phyloP scores from a whole-genome alignment of 2,113 vertebrate species.

The Siphamia tubifer region DNA sequence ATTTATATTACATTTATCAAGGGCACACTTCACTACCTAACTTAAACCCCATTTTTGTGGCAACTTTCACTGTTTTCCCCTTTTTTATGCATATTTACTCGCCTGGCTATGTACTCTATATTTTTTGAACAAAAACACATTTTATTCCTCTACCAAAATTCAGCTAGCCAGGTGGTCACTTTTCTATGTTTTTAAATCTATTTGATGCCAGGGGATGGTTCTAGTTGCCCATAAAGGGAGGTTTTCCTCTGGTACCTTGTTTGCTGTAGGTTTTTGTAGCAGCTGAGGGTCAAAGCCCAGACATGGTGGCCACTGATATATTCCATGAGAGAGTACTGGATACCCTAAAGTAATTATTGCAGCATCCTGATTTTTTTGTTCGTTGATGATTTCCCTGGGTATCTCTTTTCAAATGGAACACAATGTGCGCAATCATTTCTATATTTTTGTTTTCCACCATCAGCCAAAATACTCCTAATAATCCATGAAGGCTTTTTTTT shows the following conservation, averaged over 20 bases:
- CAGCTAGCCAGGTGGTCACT: slow-evolving; percentile 44
- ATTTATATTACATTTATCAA: too few relatives aligned
- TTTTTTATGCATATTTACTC: not conserved
- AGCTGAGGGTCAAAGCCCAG: slow-evolving; percentile 56
- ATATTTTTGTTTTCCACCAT: slow-evolving; percentile 73
- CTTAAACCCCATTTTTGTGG: too few relatives aligned
- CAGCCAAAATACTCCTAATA: slow-evolving; percentile 67
- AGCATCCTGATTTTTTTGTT: slow-evolving; percentile 65
- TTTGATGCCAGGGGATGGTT: slow-evolving; percentile 12
- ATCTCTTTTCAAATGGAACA: slow-evolving; percentile 77
- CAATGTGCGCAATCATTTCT: slow-evolving; percentile 78
- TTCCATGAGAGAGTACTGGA: slow-evolving; percentile 76
- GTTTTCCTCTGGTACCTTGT: slow-evolving; percentile 51
- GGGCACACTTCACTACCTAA: too few relatives aligned
- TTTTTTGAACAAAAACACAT: not conserved
- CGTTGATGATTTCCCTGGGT: slow-evolving; percentile 80
- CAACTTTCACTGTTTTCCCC: not conserved
- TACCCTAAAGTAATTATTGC: slow-evolving; percentile 80
- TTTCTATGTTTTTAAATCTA: slow-evolving; percentile 6
- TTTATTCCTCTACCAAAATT: not conserved
- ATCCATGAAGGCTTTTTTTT: slow-evolving; percentile 47
- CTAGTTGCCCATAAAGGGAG: slow-evolving; percentile 37
- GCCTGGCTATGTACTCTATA: not conserved
- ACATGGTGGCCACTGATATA: slow-evolving; percentile 73
- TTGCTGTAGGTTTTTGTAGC: slow-evolving; percentile 49